phyloP scores from a whole-genome alignment of 2,888 invertebrate species.

The Coelopa pilipes region DNA sequence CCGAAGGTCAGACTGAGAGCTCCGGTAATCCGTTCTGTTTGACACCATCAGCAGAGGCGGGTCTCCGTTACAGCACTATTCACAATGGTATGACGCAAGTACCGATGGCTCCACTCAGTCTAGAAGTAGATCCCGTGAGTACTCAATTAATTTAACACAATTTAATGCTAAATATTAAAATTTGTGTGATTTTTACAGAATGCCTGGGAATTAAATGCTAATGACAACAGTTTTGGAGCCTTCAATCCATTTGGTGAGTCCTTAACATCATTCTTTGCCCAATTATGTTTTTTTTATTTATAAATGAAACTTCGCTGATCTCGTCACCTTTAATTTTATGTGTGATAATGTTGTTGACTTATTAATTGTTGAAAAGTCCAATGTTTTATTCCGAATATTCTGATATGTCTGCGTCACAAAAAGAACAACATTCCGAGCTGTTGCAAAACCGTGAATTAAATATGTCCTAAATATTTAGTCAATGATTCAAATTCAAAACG shows the following conservation, averaged over 20 bases:
- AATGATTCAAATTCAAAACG: neutral
- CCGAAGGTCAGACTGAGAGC: constrained; percentile 38
- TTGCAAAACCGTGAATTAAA: neutral
- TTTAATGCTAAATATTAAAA: constrained; percentile 11
- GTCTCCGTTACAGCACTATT: constrained; percentile 59
- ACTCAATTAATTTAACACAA: constrained; percentile 34
- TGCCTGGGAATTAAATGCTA: constrained; percentile 70
- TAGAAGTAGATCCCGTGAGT: constrained; percentile 79
- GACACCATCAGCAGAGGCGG: constrained; percentile 56
- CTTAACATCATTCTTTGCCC: neutral
- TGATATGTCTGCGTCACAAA: too few species aligned
- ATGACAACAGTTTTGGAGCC: neutral
- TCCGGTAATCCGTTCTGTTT: constrained; percentile 53
- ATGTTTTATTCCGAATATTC: too few species aligned
- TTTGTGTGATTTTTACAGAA: constrained; percentile 65
- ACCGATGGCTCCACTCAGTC: constrained; percentile 70
- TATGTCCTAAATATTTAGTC: constrained; percentile 1
- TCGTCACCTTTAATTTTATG: too few species aligned
- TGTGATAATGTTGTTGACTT: too few species aligned
- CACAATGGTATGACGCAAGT: constrained; percentile 59
- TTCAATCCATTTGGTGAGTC: constrained; percentile 33
- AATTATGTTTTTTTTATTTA: too few species aligned
- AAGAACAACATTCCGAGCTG: too few species aligned
- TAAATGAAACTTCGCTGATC: too few species aligned
- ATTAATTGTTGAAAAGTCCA: too few species aligned